These are phyloP conservation scores for Tragelaphus eurycerus DNA, from an alignment of 2,797 vertebrate genomes.

Conservation along the genomic window DNA sequence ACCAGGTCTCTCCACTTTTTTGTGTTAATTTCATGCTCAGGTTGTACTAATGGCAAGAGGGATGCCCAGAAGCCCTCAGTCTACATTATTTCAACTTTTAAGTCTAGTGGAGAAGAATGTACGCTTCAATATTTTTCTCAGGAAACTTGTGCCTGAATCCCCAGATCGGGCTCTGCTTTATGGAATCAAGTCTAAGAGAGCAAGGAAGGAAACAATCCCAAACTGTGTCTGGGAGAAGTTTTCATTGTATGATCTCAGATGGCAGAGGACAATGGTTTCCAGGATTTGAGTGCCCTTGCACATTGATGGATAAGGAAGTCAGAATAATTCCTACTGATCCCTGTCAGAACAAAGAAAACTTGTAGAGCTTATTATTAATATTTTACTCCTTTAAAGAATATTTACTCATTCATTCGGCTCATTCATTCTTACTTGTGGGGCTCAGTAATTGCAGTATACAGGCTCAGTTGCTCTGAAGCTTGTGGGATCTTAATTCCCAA, in stretches of 20 bases:
- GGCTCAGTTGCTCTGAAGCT: background rate
- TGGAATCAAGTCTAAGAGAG: background rate
- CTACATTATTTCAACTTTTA: background rate
- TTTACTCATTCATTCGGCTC: background rate
- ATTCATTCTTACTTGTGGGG: background rate
- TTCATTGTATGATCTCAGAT: background rate
- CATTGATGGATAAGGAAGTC: background rate
- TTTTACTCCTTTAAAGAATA: background rate
- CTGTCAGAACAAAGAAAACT: background rate
- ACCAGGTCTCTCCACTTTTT: rapidly evolving
- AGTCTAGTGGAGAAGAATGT: background rate
- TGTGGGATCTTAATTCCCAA: background rate
- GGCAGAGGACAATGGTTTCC: background rate
- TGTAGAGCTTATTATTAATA: background rate
- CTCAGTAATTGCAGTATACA: background rate
- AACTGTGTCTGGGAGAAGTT: background rate
- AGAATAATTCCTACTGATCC: background rate
- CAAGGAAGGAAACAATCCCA: background rate
- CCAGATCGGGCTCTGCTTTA: background rate
- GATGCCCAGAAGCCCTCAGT: background rate
- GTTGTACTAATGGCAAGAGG: rapidly evolving
- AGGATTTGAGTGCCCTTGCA: background rate
- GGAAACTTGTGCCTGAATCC: background rate
- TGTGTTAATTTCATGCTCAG: background rate
- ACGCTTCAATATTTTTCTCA: background rate